Conservation (phyloP, 1,140 invertebrate genomes). For the Drosophila tsacasi region DNA sequence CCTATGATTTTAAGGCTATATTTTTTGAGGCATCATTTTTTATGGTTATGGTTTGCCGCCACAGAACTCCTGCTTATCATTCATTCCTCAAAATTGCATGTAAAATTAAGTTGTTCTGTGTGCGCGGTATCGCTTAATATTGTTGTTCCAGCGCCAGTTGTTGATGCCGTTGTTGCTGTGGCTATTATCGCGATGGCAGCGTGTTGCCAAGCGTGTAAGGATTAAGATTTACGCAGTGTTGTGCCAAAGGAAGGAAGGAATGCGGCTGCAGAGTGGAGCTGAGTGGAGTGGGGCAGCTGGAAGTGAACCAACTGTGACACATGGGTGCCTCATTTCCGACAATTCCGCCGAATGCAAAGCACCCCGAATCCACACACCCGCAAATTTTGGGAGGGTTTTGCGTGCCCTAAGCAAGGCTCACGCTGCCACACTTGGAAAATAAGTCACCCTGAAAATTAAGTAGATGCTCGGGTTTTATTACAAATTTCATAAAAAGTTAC, state of each 20-base stretch:
- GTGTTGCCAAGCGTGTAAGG: conserved; percentile 73
- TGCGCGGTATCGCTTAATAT: conserved; percentile 31
- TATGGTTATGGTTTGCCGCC: conserved; percentile 25
- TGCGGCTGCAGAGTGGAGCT: conserved; percentile 9
- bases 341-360: conserved; percentile 53
- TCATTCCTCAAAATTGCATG: conserved; percentile 43
- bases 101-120: conserved; percentile 44
- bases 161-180: conserved; percentile 34
- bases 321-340: conserved; percentile 75
- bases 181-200: conserved; percentile 64
- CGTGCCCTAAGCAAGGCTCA: conserved; percentile 56
- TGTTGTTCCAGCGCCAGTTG: conserved; percentile 44
- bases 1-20: conserved; percentile 17
- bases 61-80: conserved; percentile 29
- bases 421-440: conserved; percentile 26
- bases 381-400: conserved; percentile 32
- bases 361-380: conserved; percentile 41
- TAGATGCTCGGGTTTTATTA: conserved; percentile 10
- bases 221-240: conserved; percentile 76
- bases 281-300: conserved; percentile 15
- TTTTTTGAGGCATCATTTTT: background rate
- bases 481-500: conserved; percentile 9
- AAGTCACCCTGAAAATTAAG: conserved; percentile 17
- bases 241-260: conserved; percentile 58
- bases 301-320: conserved; percentile 66